Evolutionary conservation across 2,797 vertebrate genomes (phyloP).

Genomic region (Protosalanx chinensis): DNA sequence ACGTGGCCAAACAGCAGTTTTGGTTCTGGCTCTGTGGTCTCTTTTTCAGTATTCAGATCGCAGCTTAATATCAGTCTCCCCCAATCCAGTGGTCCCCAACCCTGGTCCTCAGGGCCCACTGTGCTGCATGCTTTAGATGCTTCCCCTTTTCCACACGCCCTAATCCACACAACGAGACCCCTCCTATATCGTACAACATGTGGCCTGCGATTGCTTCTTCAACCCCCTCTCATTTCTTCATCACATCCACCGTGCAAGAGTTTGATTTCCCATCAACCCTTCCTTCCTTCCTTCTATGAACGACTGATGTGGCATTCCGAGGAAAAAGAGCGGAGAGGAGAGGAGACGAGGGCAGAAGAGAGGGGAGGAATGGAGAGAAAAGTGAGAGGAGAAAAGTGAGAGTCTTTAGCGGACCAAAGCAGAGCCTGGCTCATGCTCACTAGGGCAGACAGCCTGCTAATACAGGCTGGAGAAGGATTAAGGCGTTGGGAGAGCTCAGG

Average conservation of each 20-base stretch:
- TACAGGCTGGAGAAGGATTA: slow-evolving; percentile 22
- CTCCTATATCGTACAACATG: background rate
- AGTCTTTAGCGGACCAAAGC: slow-evolving; percentile 1
- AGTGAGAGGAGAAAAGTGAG: slow-evolving; percentile 2
- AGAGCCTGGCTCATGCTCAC: slow-evolving; percentile 1
- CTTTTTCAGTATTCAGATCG: no score
- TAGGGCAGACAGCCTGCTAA: slow-evolving; percentile 7
- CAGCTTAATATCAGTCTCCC: no score
- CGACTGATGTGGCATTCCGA: background rate
- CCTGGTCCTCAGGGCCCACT: no score
- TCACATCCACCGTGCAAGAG: background rate
- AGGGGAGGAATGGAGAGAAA: background rate
- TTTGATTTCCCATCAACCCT: background rate
- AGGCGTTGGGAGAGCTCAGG: slow-evolving; percentile 28
- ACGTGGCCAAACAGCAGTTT: background rate
- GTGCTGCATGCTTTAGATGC: no score
- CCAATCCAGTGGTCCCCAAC: no score
- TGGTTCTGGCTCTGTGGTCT: background rate
- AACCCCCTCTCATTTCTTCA: background rate
- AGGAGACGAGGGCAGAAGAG: slow-evolving; percentile 4
- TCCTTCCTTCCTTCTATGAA: background rate
- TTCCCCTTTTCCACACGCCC: no score
- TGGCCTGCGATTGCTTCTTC: background rate
- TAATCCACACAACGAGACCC: background rate
- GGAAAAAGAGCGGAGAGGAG: background rate